Conservation (phyloP, 2,797 vertebrate genomes). For the Siniperca obscura region DNA sequence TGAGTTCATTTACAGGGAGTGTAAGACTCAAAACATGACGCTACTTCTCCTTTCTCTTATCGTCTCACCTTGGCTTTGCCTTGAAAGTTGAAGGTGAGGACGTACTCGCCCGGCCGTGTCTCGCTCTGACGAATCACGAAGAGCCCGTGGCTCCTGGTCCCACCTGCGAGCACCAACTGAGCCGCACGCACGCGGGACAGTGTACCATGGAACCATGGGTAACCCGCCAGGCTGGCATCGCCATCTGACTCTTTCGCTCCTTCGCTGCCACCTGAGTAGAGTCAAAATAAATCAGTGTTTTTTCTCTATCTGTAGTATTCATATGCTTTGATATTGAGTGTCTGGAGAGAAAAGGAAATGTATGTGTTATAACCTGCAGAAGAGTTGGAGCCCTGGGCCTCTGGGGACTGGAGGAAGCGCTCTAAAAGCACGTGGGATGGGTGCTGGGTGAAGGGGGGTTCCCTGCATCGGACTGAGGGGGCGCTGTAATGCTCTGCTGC, state of each 20-base stretch:
- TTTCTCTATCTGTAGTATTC: not conserved
- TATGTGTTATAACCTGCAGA: constrained; percentile 81
- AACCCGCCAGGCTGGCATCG: constrained; percentile 87
- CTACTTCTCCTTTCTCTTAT: not conserved
- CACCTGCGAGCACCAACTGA: constrained; percentile 93
- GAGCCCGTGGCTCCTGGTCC: constrained; percentile 91
- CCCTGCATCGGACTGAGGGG: constrained; percentile 86
- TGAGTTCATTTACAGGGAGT: not conserved
- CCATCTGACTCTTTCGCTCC: constrained; percentile 82
- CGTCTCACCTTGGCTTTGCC: constrained; percentile 95
- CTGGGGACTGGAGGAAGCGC: constrained; percentile 92
- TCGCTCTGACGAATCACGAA: constrained; percentile 98
- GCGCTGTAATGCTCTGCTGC: constrained; percentile 79
- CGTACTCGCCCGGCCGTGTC: constrained; percentile 95
- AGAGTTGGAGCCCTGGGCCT: constrained; percentile 80
- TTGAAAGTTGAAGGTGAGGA: constrained; percentile 99
- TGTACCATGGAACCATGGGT: constrained; percentile 98
- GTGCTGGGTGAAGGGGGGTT: constrained; percentile 87
- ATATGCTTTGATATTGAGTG: not conserved
- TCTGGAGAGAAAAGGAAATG: not conserved
- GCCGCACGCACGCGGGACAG: constrained; percentile 93
- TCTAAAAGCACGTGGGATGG: constrained; percentile 92
- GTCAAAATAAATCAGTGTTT: constrained; percentile 6
- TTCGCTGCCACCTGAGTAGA: constrained; percentile 80
- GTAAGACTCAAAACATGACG: not conserved